Evolutionary conservation across 2,888 invertebrate genomes (phyloP).

Genomic region (Dryocosmus kuriphilus): DNA sequence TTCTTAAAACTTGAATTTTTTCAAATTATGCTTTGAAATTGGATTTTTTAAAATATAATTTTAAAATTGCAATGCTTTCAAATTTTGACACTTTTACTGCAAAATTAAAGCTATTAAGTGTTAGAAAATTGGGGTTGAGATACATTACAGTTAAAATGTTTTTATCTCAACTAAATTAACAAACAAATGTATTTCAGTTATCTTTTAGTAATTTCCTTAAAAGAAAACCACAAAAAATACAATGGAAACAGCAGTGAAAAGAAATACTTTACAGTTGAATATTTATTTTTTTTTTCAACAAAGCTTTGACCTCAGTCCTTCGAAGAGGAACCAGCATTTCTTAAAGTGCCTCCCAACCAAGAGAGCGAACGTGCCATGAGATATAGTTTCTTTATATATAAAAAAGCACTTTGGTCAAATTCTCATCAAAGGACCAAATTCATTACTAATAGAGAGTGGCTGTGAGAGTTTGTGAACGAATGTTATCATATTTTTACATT

Average conservation of each 20-base stretch:
- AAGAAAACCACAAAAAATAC: neutral
- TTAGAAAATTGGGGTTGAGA: too few relatives aligned
- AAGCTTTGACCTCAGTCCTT: neutral
- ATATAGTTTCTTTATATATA: neutral
- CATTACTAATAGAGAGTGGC: conserved; percentile 18
- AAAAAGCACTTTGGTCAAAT: neutral
- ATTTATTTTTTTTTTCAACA: too few relatives aligned
- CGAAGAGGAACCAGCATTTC: neutral
- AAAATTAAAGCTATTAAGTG: too few relatives aligned
- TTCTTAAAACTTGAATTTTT: too few relatives aligned
- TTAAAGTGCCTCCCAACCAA: neutral
- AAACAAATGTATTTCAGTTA: too few relatives aligned
- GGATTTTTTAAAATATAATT: too few relatives aligned
- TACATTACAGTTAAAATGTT: too few relatives aligned
- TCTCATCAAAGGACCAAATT: neutral
- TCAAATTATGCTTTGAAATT: too few relatives aligned
- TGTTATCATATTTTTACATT: conserved; percentile 4
- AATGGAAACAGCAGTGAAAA: neutral
- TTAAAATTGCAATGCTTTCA: too few relatives aligned
- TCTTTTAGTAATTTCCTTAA: too few relatives aligned
- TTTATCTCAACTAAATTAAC: too few relatives aligned
- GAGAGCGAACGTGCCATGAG: neutral
- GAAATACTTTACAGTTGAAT: neutral
- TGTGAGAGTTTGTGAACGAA: conserved; percentile 13
- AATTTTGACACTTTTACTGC: too few relatives aligned